A percentile compares a stretch with the other conserved stretches of the same genome.
Evolutionary conservation across 2,888 invertebrate genomes (phyloP).

Genomic region (Sicus ferrugineus): DNA sequence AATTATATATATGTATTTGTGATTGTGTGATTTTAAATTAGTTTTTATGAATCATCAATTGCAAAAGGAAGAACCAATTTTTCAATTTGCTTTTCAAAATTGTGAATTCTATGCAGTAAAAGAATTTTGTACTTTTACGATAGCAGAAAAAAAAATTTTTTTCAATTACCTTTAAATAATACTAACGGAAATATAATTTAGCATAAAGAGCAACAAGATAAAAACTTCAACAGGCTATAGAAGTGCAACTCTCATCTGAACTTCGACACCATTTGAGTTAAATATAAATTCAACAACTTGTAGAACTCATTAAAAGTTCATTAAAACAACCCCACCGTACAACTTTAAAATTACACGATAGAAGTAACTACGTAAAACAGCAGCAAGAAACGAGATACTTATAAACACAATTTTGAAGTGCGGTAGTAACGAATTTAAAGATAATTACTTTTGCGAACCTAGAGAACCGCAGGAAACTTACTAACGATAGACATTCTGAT

Average conservation of each 20-base stretch:
- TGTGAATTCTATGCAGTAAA: too few species aligned
- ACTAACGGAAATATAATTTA: too few species aligned
- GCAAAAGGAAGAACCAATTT: too few species aligned
- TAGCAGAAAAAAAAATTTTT: too few species aligned
- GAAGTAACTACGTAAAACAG: background rate
- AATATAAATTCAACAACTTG: slow-evolving; percentile 8
- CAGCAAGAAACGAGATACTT: background rate
- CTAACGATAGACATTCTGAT: background rate
- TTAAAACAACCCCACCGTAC: too few species aligned
- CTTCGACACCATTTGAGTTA: background rate
- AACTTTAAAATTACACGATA: background rate
- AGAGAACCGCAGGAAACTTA: background rate
- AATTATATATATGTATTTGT: too few species aligned
- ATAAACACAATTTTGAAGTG: slow-evolving; percentile 23
- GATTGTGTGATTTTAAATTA: too few species aligned
- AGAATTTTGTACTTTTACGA: too few species aligned
- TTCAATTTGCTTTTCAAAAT: too few species aligned
- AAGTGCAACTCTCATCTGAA: background rate
- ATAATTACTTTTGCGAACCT: slow-evolving; percentile 27
- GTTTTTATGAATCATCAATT: too few species aligned
- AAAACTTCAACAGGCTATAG: background rate
- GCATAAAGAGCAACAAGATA: too few species aligned
- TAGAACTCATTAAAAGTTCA: slow-evolving; percentile 22
- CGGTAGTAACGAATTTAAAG: slow-evolving; percentile 25
- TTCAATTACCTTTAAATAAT: too few species aligned